Base-by-base conservation (phyloP, 1,140 invertebrate species). In the Penaeus japonicus region DNA sequence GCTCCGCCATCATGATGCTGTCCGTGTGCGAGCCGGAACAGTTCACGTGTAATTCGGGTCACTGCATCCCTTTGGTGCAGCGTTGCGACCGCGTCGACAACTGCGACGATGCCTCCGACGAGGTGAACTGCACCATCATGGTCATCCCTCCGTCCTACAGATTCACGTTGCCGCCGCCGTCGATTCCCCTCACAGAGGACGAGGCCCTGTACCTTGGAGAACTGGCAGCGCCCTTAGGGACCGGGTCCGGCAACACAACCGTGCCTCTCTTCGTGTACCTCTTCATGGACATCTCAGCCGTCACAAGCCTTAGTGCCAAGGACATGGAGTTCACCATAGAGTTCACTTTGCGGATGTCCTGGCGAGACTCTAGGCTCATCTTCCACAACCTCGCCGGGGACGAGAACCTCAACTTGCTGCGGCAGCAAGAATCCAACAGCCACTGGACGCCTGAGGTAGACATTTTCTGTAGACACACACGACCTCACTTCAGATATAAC, bases 31-130 rank as follows among this genome's bases (percentile, higher is more conserved):
- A 4, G 12, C 27, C 27, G 24, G 24, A 73, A 2, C 70, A 86
- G 27, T 87, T 86, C 78, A 79, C 59, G 27, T 89, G 89, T 57
- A 53, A 39, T 24, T 87, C 75, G 15, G 79, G 89, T n/a, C 57
- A 39, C 55, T 89, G 89, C n/a, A 70, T 86, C 35, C 20, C 53
- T 15, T 39, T 79, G 32, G 47, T 7, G n/a, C 87, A 79, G 20
- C 73, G 57, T n/a, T 89, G 89, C 65, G 57, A 87, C 65, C 70
- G 55, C 15, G 39, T 80, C 2, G 54, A 87, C 35, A 84, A 89
- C 59, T 89, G 89, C 84, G 75, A 30, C n/a, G 84, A 89, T 54
- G 73, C 30, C 30, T 86, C 89, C 17, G 89, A 89, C 53, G 89
- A 89, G 32, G 17, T 39, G 0, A 81, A 80, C 73, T 89, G 89